These are phyloP conservation scores for Coptodon bakossiorum DNA, from an alignment of 2,113 vertebrate genomes.

Conservation along the genomic window DNA sequence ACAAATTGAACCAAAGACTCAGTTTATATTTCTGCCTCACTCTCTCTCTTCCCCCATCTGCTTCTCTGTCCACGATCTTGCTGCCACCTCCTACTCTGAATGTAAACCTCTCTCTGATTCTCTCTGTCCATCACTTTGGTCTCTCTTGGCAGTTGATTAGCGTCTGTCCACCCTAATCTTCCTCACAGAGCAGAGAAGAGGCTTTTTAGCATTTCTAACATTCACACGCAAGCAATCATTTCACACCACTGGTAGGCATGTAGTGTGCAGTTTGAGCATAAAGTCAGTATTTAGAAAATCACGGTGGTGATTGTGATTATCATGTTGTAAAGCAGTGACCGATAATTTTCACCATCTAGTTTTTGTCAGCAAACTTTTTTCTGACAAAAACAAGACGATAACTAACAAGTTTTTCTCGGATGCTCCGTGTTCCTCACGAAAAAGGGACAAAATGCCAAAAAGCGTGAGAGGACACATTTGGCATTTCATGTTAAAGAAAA, in stretches of 20 bases:
- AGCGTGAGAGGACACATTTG: neutral
- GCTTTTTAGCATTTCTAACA: neutral
- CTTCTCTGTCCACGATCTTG: neutral
- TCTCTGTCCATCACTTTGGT: conserved; percentile 1
- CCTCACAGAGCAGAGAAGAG: neutral
- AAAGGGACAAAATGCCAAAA: neutral
- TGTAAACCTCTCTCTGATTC: neutral
- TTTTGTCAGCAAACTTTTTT: neutral
- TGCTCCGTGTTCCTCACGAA: neutral
- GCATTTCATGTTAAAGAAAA: neutral
- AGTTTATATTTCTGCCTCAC: neutral
- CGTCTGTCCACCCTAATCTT: conserved; percentile 26
- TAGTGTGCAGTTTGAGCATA: neutral
- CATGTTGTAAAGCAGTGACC: neutral
- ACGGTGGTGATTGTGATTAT: neutral
- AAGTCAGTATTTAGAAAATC: neutral
- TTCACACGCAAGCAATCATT: neutral
- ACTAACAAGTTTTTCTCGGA: neutral
- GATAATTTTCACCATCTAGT: neutral
- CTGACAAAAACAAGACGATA: neutral
- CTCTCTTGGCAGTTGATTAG: conserved; percentile 29
- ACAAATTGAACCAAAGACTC: neutral
- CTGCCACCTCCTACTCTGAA: neutral
- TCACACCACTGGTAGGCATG: neutral
- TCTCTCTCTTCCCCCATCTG: neutral